Conservation (phyloP, 1,140 invertebrate species). For the Semibalanus balanoides region DNA sequence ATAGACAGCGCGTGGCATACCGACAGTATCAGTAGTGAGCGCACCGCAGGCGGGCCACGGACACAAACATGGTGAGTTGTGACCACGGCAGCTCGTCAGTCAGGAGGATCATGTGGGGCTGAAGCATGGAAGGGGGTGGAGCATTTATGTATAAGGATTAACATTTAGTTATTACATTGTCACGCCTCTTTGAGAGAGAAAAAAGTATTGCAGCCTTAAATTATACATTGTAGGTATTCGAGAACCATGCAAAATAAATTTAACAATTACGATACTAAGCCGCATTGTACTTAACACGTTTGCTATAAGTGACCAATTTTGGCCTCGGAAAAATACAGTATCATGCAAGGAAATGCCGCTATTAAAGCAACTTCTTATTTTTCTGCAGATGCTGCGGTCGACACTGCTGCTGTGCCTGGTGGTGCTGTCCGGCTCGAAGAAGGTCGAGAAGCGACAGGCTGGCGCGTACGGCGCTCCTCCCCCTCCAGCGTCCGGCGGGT, state of each 20-base stretch:
- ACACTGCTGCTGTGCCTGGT: neutral
- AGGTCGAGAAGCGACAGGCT: neutral
- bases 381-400: neutral
- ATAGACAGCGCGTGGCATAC: neutral
- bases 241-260: too few relatives aligned
- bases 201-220: too few relatives aligned
- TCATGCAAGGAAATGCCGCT: too few relatives aligned
- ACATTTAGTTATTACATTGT: neutral
- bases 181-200: too few relatives aligned
- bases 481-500: neutral
- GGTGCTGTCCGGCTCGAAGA: neutral
- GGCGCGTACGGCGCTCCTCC: neutral
- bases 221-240: too few relatives aligned
- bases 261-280: too few relatives aligned
- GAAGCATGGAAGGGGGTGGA: too few relatives aligned
- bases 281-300: too few relatives aligned
- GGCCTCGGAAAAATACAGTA: too few relatives aligned
- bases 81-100: neutral
- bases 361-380: neutral
- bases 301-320: too few relatives aligned
- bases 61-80: neutral
- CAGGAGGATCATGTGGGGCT: conserved; percentile 22
- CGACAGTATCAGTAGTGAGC: neutral
- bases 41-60: too few relatives aligned
- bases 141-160: too few relatives aligned